Evolutionary conservation across 2,888 invertebrate species (phyloP).

Genomic region (Julus scanicus): DNA sequence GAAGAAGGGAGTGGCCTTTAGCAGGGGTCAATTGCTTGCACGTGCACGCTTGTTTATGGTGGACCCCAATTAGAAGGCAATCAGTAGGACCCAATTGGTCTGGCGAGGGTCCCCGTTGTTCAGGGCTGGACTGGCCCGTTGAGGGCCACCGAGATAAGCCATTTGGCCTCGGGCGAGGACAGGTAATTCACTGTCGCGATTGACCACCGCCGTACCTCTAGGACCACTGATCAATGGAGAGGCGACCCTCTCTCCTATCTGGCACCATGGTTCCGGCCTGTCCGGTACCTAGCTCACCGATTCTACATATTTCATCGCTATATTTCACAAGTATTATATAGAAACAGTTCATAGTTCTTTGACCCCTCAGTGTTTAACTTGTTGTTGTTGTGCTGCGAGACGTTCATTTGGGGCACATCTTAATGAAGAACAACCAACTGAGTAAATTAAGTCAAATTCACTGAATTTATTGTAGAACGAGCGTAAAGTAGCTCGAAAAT

Average conservation of each 20-base stretch:
- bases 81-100: constrained; percentile 49
- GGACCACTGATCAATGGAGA: neutral
- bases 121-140: neutral
- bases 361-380: neutral
- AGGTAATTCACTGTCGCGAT: constrained; percentile 33
- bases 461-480: no score
- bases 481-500: no score
- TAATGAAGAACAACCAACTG: no score
- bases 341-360: neutral
- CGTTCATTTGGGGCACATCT: no score
- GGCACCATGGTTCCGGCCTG: neutral
- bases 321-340: neutral
- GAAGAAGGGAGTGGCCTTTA: neutral
- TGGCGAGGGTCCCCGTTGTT: constrained; percentile 24
- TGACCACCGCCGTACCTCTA: neutral
- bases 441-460: no score
- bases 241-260: neutral
- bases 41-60: neutral
- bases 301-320: neutral
- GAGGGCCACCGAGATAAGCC: constrained; percentile 1
- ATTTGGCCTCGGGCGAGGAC: neutral
- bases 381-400: no score
- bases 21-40: constrained; percentile 3
- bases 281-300: neutral
- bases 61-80: constrained; percentile 40